A percentile compares a stretch with the other conserved stretches of the same genome.
phyloP scores from a whole-genome alignment of 1,140 invertebrate species.

The Drosophila sp. region DNA sequence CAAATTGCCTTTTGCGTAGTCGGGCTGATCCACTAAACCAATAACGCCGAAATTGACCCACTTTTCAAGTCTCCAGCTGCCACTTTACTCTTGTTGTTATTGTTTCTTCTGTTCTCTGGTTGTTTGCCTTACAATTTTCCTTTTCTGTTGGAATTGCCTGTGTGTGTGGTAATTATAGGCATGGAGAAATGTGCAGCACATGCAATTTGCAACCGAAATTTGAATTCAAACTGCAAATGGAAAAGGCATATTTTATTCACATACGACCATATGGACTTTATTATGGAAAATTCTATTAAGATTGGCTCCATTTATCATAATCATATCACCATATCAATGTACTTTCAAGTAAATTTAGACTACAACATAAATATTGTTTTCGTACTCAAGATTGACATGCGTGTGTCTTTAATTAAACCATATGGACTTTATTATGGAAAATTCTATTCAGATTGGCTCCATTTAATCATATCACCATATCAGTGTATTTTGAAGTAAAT shows the following conservation, averaged over 20 bases:
- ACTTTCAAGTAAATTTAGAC: too few relatives aligned
- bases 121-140: background rate
- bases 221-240: slow-evolving; percentile 28
- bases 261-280: background rate
- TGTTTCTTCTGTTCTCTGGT: slow-evolving; percentile 1
- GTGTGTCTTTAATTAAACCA: background rate
- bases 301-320: background rate
- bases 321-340: background rate
- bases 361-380: too few relatives aligned
- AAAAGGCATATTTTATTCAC: background rate
- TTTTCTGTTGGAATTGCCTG: too few relatives aligned
- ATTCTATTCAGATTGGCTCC: background rate
- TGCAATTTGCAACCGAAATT: slow-evolving; percentile 58
- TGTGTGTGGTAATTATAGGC: slow-evolving; percentile 62
- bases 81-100: slow-evolving; percentile 13
- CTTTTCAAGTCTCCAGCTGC: slow-evolving; percentile 21
- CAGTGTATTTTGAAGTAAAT: background rate
- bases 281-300: background rate
- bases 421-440: background rate
- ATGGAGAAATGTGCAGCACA: slow-evolving; percentile 19
- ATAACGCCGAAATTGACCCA: slow-evolving; percentile 63
- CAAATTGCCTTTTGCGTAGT: slow-evolving; percentile 69
- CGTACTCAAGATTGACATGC: background rate
- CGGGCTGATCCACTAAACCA: slow-evolving; percentile 72
- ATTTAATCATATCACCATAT: background rate